phyloP scores from a whole-genome alignment of 2,797 vertebrate species.

The Coranthus polyacanthus region DNA sequence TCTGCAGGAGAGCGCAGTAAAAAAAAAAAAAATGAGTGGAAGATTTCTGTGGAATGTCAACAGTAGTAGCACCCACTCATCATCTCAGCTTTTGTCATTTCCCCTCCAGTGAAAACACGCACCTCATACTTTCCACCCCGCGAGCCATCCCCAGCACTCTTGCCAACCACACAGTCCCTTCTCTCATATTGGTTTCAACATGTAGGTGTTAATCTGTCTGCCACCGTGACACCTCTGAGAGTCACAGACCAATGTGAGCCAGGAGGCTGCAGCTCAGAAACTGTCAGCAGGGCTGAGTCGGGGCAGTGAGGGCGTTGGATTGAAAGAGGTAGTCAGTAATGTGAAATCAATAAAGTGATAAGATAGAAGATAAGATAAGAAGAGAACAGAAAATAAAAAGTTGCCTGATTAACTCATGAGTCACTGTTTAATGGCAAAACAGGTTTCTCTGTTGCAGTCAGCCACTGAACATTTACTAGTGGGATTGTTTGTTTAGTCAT shows the following conservation, averaged over 20 bases:
- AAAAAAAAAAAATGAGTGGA: constrained; percentile 45
- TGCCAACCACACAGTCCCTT: constrained; percentile 29
- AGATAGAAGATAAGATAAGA: constrained; percentile 11
- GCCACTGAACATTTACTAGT: too few species aligned
- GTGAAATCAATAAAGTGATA: constrained; percentile 5
- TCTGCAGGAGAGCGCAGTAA: constrained; percentile 33
- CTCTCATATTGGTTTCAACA: constrained; percentile 43
- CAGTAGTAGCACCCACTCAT: constrained; percentile 67
- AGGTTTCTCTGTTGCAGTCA: too few species aligned
- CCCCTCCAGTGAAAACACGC: constrained; percentile 46
- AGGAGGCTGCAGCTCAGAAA: neutral
- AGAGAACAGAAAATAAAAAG: neutral
- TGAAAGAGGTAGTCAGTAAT: neutral
- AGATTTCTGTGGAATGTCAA: constrained; percentile 72
- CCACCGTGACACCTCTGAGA: constrained; percentile 30
- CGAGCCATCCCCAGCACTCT: constrained; percentile 33
- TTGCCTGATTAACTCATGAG: neutral
- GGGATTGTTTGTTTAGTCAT: too few species aligned
- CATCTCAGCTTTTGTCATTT: constrained; percentile 68
- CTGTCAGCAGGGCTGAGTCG: constrained; percentile 25
- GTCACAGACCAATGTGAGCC: neutral
- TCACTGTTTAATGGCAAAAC: neutral
- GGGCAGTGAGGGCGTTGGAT: constrained; percentile 17
- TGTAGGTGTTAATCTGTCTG: constrained; percentile 66
- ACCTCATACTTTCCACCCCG: constrained; percentile 72